These are phyloP conservation scores for Melanogrammus aeglefinus DNA, from an alignment of 2,797 vertebrate species.

Conservation along the genomic window DNA sequence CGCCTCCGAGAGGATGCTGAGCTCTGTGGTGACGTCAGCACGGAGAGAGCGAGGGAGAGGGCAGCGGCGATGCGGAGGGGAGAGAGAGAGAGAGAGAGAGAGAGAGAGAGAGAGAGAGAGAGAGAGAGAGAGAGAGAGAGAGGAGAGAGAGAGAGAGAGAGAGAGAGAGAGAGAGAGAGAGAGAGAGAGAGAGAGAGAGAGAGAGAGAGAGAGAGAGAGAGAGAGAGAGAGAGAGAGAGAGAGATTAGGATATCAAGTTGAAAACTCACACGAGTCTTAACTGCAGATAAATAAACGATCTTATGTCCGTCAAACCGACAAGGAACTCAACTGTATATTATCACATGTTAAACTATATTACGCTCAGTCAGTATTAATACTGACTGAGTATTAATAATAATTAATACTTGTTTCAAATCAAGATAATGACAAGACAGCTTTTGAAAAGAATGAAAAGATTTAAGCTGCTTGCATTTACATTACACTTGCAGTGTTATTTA, in stretches of 20 bases:
- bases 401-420: neutral
- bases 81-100: neutral
- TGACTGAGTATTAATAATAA: too few relatives aligned
- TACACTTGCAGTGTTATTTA: neutral
- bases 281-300: neutral
- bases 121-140: neutral
- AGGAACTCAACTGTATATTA: too few relatives aligned
- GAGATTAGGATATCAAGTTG: neutral
- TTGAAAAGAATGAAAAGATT: too few relatives aligned
- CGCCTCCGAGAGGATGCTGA: constrained; percentile 70
- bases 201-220: neutral
- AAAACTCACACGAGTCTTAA: constrained; percentile 3
- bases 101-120: neutral
- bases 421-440: neutral
- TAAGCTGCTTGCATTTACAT: neutral
- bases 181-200: neutral
- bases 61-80: neutral
- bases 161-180: neutral
- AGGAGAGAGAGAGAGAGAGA: neutral
- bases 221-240: neutral
- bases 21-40: constrained; percentile 74
- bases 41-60: constrained; percentile 47
- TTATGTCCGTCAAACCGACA: neutral
- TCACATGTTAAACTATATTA: too few relatives aligned
- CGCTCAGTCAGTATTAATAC: too few relatives aligned